Evolutionary conservation across 2,797 vertebrate genomes (phyloP), one percentile per base, ranked within the genome.

Genomic region (Linurgus olivaceus): DNA sequence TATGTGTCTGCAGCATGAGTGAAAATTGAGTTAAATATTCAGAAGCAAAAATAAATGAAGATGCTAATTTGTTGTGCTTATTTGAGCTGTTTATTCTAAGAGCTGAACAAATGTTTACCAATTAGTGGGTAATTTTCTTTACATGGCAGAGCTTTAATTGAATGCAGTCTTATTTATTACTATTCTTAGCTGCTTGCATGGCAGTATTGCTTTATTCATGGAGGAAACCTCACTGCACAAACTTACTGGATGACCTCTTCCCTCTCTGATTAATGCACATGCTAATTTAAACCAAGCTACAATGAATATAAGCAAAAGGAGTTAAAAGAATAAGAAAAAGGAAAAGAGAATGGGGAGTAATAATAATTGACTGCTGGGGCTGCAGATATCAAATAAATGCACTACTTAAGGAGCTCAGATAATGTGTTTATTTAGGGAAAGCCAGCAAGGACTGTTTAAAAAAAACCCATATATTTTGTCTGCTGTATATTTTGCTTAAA

Each of bases 51-150:
- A 57, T 8, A 91, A 79, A 86, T 26, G 17, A 94, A 88, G 82
- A 94, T 44, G 48, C 14, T 79, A 86, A 91, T 82, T 96, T 72
- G n/a, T 76, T 70, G 33, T 81, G 52, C 16, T 81, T 86, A 76
- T 84, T 91, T 92, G 55, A 75, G 26, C 17, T 76, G 12, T 65
- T 94, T 86, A 68, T 90, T 79, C 55, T 42, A 48, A 93, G 55
- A 73, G 51, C 11, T 71, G 55, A 86, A 84, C 62, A 81, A 86
- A 82, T 82, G 48, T 90, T 93, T 90, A 88, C 63, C 80, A 76
- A 88, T 93, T 79, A 63, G 74, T 85, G 48, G 58, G 66, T 90
- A 91, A 95, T 93, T 94, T 86, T 51, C 82, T 92, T 93, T 80
- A 93, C 73, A 73, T 45, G 28, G 45, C 63, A 90, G 76, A 86